A percentile compares a stretch with the other conserved stretches of the same genome.
These are phyloP conservation scores for Myotis yumanensis DNA, from an alignment of 2,113 vertebrate genomes.

Conservation along the genomic window DNA sequence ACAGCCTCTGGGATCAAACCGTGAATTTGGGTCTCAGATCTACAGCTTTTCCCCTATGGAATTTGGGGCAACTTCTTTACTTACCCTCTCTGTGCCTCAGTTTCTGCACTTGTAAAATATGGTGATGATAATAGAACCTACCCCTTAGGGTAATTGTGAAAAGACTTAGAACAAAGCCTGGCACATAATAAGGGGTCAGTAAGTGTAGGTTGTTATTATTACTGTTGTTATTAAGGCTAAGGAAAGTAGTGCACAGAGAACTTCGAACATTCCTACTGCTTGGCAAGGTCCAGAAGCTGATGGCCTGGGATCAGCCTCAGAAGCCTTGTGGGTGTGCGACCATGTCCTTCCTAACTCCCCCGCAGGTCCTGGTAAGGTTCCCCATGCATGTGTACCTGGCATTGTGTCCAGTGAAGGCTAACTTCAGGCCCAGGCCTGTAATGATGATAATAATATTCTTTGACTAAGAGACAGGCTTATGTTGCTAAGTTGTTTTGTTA, in stretches of 20 bases:
- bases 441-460: neutral
- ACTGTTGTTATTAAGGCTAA: neutral
- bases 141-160: neutral
- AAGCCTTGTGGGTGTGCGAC: too few species aligned
- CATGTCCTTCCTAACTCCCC: neutral
- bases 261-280: neutral
- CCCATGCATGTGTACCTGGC: rapidly evolving
- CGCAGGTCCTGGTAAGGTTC: too few species aligned
- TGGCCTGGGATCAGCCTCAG: neutral
- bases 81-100: neutral
- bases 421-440: neutral
- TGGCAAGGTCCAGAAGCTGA: neutral
- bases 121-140: neutral
- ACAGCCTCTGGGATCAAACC: neutral
- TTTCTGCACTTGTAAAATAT: neutral
- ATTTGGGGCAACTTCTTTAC: neutral
- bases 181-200: neutral
- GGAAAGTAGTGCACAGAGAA: neutral
- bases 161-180: neutral
- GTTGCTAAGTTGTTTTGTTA: constrained; percentile 1
- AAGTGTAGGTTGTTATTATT: neutral
- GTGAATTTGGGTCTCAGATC: neutral
- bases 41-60: neutral
- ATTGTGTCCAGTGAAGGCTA: neutral
- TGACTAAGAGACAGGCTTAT: neutral